phyloP scores from a whole-genome alignment of 2,113 vertebrate genomes.

The Cricetomys ansorgei region DNA sequence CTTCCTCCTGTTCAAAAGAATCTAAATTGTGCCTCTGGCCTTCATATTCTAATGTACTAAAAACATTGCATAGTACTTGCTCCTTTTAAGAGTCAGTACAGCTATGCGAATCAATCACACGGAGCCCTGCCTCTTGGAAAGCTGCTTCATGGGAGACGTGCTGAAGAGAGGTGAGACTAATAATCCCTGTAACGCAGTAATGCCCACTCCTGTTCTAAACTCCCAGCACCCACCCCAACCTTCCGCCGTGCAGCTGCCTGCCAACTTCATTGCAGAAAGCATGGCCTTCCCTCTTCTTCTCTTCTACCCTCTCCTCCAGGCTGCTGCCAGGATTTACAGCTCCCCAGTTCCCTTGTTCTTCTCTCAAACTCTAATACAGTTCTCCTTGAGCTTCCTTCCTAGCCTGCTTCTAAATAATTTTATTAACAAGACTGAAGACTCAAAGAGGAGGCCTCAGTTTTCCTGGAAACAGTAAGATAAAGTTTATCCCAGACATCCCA shows the following conservation, averaged over 20 bases:
- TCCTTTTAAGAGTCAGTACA: background rate
- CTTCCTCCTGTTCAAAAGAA: background rate
- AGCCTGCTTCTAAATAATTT: background rate
- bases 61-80: background rate
- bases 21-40: background rate
- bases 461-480: background rate
- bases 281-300: background rate
- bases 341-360: no score
- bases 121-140: background rate
- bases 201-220: no score
- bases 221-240: no score
- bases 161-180: background rate
- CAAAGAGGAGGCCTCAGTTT: background rate
- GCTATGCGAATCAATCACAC: background rate
- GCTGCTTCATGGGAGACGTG: background rate
- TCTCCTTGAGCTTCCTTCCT: no score
- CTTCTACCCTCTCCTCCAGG: background rate
- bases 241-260: background rate
- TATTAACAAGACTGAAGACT: background rate
- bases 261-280: background rate
- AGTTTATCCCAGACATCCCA: background rate
- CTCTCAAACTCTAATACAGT: background rate
- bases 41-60: background rate
- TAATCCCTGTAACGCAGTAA: no score
- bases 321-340: background rate